phyloP scores from a whole-genome alignment of 1,140 invertebrate genomes.

The Lutraria rhynchaena region DNA sequence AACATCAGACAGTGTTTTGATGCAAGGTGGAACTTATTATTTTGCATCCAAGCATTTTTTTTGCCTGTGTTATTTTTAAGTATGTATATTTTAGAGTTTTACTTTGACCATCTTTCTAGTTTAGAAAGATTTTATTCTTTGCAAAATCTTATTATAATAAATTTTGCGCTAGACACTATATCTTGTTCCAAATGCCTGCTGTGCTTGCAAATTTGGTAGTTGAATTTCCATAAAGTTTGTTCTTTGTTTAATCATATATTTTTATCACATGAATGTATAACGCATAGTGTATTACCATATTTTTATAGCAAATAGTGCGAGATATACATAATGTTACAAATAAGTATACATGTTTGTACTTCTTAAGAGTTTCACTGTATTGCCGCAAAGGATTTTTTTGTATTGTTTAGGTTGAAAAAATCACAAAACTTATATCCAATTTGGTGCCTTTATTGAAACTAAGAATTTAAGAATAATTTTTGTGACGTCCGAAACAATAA shows the following conservation, averaged over 20 bases:
- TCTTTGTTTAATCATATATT: too few species aligned
- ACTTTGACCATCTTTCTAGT: constrained; percentile 29
- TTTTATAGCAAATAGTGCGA: not conserved
- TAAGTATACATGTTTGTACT: not conserved
- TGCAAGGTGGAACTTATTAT: not conserved
- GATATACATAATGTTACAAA: not conserved
- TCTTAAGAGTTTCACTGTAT: too few species aligned
- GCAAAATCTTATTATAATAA: too few species aligned
- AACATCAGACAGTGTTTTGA: too few species aligned
- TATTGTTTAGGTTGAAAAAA: not conserved
- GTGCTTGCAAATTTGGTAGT: too few species aligned
- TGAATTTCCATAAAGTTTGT: too few species aligned
- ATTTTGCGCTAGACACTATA: too few species aligned
- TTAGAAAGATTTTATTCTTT: constrained; percentile 16
- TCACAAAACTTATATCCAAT: not conserved
- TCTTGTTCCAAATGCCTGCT: too few species aligned
- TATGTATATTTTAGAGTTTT: constrained; percentile 7
- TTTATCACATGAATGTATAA: not conserved
- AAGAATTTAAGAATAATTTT: not conserved
- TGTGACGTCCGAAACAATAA: too few species aligned
- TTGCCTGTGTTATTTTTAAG: not conserved
- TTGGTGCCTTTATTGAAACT: not conserved
- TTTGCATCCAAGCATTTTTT: not conserved
- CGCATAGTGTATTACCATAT: not conserved
- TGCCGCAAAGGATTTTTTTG: not conserved